These are phyloP conservation scores for Tenthredo mesomela DNA, from an alignment of 2,888 invertebrate species.

Conservation along the genomic window DNA sequence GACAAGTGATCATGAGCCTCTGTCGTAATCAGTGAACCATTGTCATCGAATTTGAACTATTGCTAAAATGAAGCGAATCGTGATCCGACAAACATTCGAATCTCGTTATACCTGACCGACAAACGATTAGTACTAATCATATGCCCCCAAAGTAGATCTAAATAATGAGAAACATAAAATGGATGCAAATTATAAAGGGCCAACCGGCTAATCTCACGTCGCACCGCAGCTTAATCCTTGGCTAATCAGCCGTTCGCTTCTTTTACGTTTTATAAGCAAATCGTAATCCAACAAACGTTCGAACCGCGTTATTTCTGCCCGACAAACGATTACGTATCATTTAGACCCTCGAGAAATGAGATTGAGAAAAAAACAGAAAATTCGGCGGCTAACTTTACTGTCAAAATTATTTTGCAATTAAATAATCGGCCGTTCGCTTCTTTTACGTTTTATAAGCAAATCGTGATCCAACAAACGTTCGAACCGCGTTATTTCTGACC, in stretches of 20 bases:
- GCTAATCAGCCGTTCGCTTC: too few relatives aligned
- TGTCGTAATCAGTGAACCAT: too few relatives aligned
- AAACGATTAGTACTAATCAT: background rate
- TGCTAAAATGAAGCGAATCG: background rate
- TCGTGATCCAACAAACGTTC: too few relatives aligned
- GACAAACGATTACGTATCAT: background rate
- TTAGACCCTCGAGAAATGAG: background rate
- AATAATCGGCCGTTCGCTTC: background rate
- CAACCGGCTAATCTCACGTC: background rate
- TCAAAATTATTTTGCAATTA: too few relatives aligned
- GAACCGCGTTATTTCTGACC: too few relatives aligned
- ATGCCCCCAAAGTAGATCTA: background rate
- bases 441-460: too few relatives aligned
- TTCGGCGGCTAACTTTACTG: background rate
- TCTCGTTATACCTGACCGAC: background rate
- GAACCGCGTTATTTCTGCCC: background rate
- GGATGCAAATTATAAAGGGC: background rate
- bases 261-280: background rate
- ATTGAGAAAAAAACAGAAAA: too few relatives aligned
- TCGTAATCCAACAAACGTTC: slow-evolving; percentile 3
- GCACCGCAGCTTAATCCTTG: background rate
- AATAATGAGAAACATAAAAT: background rate
- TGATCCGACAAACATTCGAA: background rate
- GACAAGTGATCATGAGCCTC: too few relatives aligned
- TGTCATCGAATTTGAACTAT: too few relatives aligned